Percentiles rank a stretch among this genome's conserved stretches.
phyloP scores from a whole-genome alignment of 2,797 vertebrate species.

The Hemibagrus guttatus region DNA sequence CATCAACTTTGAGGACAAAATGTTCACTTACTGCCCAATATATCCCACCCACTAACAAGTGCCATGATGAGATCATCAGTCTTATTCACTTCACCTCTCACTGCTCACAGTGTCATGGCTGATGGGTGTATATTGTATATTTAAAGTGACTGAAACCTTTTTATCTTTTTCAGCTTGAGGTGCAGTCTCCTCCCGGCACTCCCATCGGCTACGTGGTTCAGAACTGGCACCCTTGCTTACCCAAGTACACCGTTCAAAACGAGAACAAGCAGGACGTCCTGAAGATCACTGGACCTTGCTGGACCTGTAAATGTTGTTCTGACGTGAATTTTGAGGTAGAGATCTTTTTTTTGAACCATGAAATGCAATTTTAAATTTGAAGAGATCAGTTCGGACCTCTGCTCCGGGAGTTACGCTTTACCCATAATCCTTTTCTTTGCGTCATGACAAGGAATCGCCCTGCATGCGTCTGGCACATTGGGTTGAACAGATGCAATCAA shows the following conservation, averaged over 20 bases:
- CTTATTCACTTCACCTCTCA: too few relatives aligned
- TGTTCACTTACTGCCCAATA: too few relatives aligned
- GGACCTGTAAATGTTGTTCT: slow-evolving; percentile 73
- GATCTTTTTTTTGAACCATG: neutral
- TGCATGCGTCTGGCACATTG: too few relatives aligned
- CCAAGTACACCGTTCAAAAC: slow-evolving; percentile 79
- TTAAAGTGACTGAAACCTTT: neutral
- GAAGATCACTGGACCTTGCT: slow-evolving; percentile 75
- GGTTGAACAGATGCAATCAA: too few relatives aligned
- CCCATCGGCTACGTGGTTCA: slow-evolving; percentile 79
- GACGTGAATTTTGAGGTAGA: slow-evolving; percentile 82
- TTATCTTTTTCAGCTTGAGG: slow-evolving; percentile 73
- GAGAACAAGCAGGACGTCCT: slow-evolving; percentile 70
- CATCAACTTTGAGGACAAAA: too few relatives aligned
- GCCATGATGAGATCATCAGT: too few relatives aligned
- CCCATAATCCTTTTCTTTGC: neutral
- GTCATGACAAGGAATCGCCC: too few relatives aligned
- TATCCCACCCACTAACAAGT: too few relatives aligned
- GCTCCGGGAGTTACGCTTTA: neutral
- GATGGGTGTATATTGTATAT: too few relatives aligned
- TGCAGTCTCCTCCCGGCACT: slow-evolving; percentile 78
- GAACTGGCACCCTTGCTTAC: slow-evolving; percentile 76
- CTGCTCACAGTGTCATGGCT: too few relatives aligned
- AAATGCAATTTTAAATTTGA: too few relatives aligned
- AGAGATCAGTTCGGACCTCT: too few relatives aligned